Evolutionary conservation across 2,888 invertebrate species (phyloP).

Genomic region (Folsomia candida): DNA sequence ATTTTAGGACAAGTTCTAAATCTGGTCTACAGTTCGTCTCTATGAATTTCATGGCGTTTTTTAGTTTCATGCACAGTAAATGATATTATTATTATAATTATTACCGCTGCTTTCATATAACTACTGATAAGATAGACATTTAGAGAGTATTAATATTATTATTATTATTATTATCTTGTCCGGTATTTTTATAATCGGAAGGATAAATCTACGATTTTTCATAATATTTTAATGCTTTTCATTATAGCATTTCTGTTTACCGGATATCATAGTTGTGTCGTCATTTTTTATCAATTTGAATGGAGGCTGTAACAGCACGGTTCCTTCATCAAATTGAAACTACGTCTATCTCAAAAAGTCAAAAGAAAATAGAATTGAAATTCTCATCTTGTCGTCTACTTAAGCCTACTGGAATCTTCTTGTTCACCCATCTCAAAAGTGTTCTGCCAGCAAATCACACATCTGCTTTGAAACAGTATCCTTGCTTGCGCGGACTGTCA

Average conservation of each 20-base stretch:
- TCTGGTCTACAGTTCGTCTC: conserved; percentile 6
- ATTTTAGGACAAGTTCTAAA: no score
- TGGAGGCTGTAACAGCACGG: no score
- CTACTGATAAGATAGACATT: no score
- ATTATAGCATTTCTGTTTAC: neutral
- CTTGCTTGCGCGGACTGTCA: conserved; percentile 96
- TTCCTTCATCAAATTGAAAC: neutral
- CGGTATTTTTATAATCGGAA: no score
- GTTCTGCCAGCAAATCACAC: conserved; percentile 89
- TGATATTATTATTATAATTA: no score
- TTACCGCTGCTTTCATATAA: no score
- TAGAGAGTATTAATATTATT: no score
- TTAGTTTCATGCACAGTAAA: no score
- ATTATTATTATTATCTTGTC: no score
- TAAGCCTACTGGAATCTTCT: conserved; percentile 1
- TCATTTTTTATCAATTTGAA: neutral
- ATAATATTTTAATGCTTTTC: neutral
- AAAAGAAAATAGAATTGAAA: neutral
- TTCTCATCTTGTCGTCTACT: neutral
- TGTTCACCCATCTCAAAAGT: conserved; percentile 68
- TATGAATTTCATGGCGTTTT: no score
- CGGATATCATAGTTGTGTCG: neutral
- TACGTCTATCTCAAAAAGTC: neutral
- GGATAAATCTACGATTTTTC: neutral
- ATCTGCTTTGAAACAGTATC: conserved; percentile 90